Evolutionary conservation across 2,797 vertebrate species (phyloP).

Genomic region (Momotus momota): DNA sequence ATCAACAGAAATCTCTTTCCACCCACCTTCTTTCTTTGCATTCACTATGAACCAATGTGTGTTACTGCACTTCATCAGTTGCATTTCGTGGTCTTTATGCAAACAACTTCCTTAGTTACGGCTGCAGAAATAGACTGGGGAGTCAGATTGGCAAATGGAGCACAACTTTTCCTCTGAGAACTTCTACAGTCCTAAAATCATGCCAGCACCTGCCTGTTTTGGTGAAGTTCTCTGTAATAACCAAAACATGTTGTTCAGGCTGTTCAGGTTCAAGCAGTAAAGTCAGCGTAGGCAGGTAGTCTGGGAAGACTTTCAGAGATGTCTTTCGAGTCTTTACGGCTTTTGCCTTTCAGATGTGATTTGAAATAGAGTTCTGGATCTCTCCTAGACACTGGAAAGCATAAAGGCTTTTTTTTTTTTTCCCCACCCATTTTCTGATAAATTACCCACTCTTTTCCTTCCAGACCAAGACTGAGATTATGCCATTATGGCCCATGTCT

Average conservation of each 20-base stretch:
- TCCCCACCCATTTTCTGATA: not conserved
- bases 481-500: not conserved
- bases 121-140: not conserved
- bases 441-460: not conserved
- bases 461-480: not conserved
- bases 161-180: conserved; percentile 45
- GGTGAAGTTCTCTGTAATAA: conserved; percentile 34
- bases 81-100: not conserved
- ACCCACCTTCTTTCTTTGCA: not conserved
- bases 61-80: not conserved
- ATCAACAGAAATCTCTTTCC: not conserved
- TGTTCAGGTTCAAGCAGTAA: conserved; percentile 29
- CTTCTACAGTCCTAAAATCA: conserved; percentile 26
- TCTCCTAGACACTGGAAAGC: not conserved
- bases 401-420: not conserved
- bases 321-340: not conserved
- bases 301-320: not conserved
- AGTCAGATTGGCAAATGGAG: conserved; percentile 14
- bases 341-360: not conserved
- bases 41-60: not conserved
- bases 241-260: conserved; percentile 30
- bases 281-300: not conserved
- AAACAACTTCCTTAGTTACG: conserved; percentile 25
- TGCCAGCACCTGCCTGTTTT: conserved; percentile 19
- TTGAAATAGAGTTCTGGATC: not conserved